These are phyloP conservation scores for Elysia crispata DNA, from an alignment of 2,888 invertebrate species.

Conservation along the genomic window DNA sequence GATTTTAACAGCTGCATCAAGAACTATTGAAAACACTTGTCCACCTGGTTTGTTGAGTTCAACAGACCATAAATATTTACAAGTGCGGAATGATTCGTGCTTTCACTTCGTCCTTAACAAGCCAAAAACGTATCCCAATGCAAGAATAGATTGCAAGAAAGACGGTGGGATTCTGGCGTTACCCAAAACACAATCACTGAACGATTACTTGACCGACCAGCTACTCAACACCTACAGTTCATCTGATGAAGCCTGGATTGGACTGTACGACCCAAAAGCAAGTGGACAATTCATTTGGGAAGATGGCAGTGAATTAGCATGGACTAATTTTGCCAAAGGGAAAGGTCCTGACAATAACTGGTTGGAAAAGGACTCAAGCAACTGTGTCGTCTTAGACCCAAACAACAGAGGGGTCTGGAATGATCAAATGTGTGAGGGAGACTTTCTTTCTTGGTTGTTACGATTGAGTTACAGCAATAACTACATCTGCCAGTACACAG, in stretches of 20 bases:
- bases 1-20: too few relatives aligned
- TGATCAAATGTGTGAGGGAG: not conserved
- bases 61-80: too few relatives aligned
- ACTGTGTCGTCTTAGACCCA: not conserved
- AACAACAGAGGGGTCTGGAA: not conserved
- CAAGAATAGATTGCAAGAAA: not conserved
- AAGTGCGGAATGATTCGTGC: too few relatives aligned
- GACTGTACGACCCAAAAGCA: not conserved
- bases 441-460: not conserved
- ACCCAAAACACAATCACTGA: not conserved
- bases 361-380: not conserved
- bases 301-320: not conserved
- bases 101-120: not conserved
- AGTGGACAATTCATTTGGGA: not conserved
- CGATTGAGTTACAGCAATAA: not conserved
- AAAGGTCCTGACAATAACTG: not conserved
- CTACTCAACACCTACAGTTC: not conserved
- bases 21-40: too few relatives aligned
- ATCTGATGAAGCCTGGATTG: not conserved
- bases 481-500: not conserved
- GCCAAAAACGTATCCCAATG: not conserved
- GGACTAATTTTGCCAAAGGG: not conserved
- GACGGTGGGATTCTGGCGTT: constrained; percentile 3
- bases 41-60: too few relatives aligned
- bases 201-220: not conserved